These are phyloP conservation scores for Leucophenga varia DNA, from an alignment of 1,140 invertebrate species.

Conservation along the genomic window DNA sequence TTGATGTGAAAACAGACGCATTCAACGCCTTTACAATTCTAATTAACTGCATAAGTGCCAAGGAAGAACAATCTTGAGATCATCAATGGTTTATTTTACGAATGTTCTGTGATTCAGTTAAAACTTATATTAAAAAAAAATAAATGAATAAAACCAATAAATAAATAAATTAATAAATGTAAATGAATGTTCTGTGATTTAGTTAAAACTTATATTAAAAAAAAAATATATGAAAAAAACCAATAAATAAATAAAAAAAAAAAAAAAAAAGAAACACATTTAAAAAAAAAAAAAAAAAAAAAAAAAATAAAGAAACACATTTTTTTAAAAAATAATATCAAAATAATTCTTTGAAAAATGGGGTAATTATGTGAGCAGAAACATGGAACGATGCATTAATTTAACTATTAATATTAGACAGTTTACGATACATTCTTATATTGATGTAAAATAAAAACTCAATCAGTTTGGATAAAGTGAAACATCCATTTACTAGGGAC, in stretches of 20 bases:
- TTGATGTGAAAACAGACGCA: no score
- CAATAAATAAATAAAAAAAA: conserved; percentile 3
- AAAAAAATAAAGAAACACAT: conserved; percentile 22
- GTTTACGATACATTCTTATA: conserved; percentile 5
- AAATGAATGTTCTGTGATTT: conserved; percentile 5
- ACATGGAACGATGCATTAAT: conserved; percentile 14
- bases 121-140: conserved; percentile 8
- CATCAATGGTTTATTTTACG: no score
- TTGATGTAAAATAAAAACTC: not conserved
- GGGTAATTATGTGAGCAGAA: conserved; percentile 23
- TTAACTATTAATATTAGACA: conserved; percentile 19
- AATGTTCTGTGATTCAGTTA: not conserved
- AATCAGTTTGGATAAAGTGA: conserved; percentile 16
- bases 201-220: conserved; percentile 10
- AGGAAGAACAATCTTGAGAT: no score
- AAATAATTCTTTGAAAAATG: conserved; percentile 22
- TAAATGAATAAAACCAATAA: conserved; percentile 21
- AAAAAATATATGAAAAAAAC: conserved; percentile 15
- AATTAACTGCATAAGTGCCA: no score
- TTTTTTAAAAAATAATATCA: conserved; percentile 12
- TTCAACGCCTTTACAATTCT: no score
- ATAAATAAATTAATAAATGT: conserved; percentile 15
- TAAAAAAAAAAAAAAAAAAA: conserved; percentile 23
- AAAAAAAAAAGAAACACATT: conserved; percentile 14
- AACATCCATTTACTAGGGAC: no score